Evolutionary conservation across 2,888 invertebrate species (phyloP).

Genomic region (Rhagium mordax): DNA sequence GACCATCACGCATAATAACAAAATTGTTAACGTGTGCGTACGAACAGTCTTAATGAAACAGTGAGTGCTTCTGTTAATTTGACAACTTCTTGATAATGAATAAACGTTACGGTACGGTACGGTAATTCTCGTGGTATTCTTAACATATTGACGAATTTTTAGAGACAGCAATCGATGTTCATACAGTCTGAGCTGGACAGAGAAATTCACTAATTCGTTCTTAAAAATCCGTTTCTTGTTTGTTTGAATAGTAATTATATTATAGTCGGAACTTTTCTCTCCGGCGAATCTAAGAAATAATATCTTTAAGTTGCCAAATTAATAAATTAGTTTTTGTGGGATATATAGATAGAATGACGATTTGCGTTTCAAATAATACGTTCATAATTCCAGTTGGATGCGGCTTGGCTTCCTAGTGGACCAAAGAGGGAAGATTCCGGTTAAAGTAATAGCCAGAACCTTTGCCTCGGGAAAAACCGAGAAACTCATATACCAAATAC

Average conservation of each 20-base stretch:
- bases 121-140: too few species aligned
- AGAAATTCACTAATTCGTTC: too few species aligned
- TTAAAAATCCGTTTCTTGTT: too few species aligned
- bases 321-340: too few species aligned
- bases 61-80: conserved; percentile 78
- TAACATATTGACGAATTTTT: too few species aligned
- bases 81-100: not conserved
- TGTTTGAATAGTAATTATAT: too few species aligned
- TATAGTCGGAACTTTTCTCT: too few species aligned
- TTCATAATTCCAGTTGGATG: conserved; percentile 92
- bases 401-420: conserved; percentile 95
- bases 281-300: too few species aligned
- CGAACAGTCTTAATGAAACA: conserved; percentile 97
- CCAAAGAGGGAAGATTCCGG: conserved; percentile 95
- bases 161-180: too few species aligned
- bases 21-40: conserved; percentile 96
- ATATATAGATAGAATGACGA: not conserved
- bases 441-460: conserved; percentile 95
- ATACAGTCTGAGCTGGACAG: too few species aligned
- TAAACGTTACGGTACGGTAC: too few species aligned
- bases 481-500: conserved; percentile 96
- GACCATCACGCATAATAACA: conserved; percentile 94
- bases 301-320: too few species aligned
- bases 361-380: not conserved
- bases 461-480: conserved; percentile 99